A percentile compares a stretch with the other conserved stretches of the same genome.
Conservation (phyloP, 2,888 invertebrate genomes). For the Thyatira batis region DNA sequence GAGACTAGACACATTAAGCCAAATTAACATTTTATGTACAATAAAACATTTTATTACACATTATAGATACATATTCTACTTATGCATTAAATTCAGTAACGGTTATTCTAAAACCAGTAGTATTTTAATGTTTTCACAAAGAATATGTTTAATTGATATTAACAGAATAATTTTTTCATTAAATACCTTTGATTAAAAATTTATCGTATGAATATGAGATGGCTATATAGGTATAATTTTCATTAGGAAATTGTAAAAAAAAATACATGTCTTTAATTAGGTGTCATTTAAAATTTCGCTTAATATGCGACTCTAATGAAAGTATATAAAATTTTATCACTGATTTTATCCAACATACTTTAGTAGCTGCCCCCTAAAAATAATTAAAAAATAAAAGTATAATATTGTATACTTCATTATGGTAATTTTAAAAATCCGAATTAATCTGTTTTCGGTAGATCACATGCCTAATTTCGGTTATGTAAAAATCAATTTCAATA, state of each 20-base stretch:
- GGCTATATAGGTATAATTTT: not conserved
- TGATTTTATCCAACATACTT: not conserved
- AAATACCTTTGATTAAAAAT: too few relatives aligned
- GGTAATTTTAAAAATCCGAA: too few relatives aligned
- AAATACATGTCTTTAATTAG: not conserved
- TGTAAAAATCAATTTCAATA: too few relatives aligned
- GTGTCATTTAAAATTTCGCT: not conserved
- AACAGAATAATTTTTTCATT: too few relatives aligned
- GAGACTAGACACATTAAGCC: slow-evolving; percentile 59
- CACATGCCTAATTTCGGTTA: too few relatives aligned
- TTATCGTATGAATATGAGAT: too few relatives aligned
- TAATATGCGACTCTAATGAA: not conserved
- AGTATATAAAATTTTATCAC: not conserved
- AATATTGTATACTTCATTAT: too few relatives aligned
- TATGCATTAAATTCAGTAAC: not conserved
- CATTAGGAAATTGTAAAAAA: too few relatives aligned
- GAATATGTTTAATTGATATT: too few relatives aligned
- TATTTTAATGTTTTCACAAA: not conserved
- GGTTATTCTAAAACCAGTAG: not conserved
- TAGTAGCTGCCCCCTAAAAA: not conserved
- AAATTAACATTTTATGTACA: slow-evolving; percentile 32
- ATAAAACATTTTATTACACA: slow-evolving; percentile 11
- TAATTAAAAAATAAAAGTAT: not conserved
- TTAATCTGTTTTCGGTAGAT: too few relatives aligned
- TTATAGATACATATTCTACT: slow-evolving; percentile 5